Conservation (phyloP, 2,113 vertebrate species). For the Hippolais icterina region DNA sequence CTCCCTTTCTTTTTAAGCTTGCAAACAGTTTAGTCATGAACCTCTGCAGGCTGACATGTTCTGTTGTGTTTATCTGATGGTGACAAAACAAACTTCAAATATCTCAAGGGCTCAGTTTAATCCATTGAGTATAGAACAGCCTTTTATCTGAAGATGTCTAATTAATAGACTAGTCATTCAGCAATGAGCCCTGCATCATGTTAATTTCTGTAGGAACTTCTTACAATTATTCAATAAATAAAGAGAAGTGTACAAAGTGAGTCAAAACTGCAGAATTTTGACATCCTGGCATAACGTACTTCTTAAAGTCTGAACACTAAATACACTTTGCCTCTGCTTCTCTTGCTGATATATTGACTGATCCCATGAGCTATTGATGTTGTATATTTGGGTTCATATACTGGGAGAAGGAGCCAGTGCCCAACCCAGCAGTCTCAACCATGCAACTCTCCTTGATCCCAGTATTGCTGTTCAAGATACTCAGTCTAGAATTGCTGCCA, state of each 20-base stretch:
- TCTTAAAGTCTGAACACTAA: background rate
- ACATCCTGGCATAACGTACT: background rate
- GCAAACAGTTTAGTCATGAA: slow-evolving; percentile 65
- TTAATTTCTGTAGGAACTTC: background rate
- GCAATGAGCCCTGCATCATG: background rate
- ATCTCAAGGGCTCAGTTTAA: slow-evolving; percentile 57
- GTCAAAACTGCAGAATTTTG: background rate
- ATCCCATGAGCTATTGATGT: background rate
- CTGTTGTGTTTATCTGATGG: slow-evolving; percentile 56
- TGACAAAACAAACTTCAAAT: slow-evolving; percentile 50
- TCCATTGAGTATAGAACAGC: background rate
- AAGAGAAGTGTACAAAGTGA: background rate
- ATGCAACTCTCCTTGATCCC: background rate
- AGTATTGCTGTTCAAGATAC: background rate
- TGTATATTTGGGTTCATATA: background rate
- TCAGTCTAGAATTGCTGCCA: background rate
- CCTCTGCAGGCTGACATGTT: slow-evolving; percentile 37
- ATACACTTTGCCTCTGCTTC: background rate
- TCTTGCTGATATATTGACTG: background rate
- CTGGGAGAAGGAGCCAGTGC: background rate
- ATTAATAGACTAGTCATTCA: slow-evolving; percentile 24
- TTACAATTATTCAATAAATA: background rate
- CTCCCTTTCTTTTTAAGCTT: slow-evolving; percentile 69
- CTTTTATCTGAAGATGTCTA: slow-evolving; percentile 16
- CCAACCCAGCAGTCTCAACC: background rate